Percentiles rank a stretch among this genome's conserved stretches.
Evolutionary conservation across 2,797 vertebrate species (phyloP).

Genomic region (Botia almorhae): DNA sequence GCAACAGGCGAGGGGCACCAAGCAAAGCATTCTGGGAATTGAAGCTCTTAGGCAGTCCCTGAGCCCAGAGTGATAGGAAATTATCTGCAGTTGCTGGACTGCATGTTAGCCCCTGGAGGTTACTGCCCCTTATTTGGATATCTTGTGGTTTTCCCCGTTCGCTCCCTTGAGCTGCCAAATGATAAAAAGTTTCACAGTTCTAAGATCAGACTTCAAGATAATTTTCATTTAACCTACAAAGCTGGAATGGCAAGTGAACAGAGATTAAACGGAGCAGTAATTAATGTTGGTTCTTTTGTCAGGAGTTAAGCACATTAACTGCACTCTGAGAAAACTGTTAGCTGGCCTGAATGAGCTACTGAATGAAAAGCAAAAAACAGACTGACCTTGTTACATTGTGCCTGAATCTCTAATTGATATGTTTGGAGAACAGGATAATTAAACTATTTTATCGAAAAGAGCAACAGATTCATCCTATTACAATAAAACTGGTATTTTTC

Average conservation of each 20-base stretch:
- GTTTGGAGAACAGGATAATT: conserved; percentile 33
- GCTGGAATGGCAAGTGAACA: not conserved
- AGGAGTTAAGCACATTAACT: not conserved
- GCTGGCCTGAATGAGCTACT: not conserved
- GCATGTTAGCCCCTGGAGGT: conserved; percentile 12
- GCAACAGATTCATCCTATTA: not conserved
- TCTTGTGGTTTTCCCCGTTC: conserved; percentile 3
- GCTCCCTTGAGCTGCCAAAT: not conserved
- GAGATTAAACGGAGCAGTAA: not conserved
- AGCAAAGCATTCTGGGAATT: conserved; percentile 48
- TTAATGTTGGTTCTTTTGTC: conserved; percentile 3
- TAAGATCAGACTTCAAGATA: conserved; percentile 15
- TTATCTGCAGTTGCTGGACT: conserved; percentile 14
- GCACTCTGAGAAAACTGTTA: not conserved
- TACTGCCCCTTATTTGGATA: conserved; percentile 28
- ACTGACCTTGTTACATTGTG: conserved; percentile 22
- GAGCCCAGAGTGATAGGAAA: conserved; percentile 31
- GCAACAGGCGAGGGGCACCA: conserved; percentile 41
- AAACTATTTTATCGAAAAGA: not conserved
- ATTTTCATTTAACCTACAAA: conserved; percentile 10
- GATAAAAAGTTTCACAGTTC: conserved; percentile 6
- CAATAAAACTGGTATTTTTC: conserved; percentile 15
- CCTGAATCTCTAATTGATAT: conserved; percentile 17
- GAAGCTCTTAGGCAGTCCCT: conserved; percentile 27
- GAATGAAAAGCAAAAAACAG: conserved; percentile 16